phyloP scores from a whole-genome alignment of 53 echinoderm and acorn worm species.

The Apostichopus leukothele region DNA sequence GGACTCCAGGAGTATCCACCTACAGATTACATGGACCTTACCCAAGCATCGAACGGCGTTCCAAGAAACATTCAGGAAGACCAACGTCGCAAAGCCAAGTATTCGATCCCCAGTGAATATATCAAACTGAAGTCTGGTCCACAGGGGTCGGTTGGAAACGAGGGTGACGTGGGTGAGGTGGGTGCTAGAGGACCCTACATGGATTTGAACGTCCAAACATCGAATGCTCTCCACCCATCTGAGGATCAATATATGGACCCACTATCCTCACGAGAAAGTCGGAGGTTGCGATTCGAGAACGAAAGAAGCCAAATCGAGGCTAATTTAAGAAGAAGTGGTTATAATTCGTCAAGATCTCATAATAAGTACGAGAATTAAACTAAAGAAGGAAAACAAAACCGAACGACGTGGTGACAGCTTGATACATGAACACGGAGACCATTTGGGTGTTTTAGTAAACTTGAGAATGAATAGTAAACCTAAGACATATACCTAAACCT shows the following conservation, averaged over 20 bases:
- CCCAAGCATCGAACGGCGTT: background rate
- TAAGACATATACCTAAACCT: too few species aligned
- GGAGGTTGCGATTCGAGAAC: background rate
- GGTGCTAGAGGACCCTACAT: background rate
- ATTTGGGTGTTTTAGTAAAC: too few species aligned
- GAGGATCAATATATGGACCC: constrained; percentile 33
- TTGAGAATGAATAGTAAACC: too few species aligned
- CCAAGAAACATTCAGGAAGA: background rate
- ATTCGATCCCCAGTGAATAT: constrained; percentile 17
- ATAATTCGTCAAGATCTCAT: background rate
- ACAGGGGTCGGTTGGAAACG: background rate
- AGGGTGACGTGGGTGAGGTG: background rate
- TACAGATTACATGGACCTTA: constrained; percentile 33
- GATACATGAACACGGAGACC: too few species aligned
- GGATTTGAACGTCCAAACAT: background rate
- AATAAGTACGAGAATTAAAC: background rate
- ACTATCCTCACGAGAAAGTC: constrained; percentile 23
- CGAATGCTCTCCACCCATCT: background rate
- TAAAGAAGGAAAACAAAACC: background rate
- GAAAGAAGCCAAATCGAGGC: constrained; percentile 4
- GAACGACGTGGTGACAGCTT: background rate
- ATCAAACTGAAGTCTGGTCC: constrained; percentile 10
- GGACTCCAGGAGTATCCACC: background rate
- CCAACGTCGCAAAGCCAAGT: background rate
- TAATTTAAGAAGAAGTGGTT: constrained; percentile 37